Conservation (phyloP, 2,797 vertebrate species). For the Channa striata region DNA sequence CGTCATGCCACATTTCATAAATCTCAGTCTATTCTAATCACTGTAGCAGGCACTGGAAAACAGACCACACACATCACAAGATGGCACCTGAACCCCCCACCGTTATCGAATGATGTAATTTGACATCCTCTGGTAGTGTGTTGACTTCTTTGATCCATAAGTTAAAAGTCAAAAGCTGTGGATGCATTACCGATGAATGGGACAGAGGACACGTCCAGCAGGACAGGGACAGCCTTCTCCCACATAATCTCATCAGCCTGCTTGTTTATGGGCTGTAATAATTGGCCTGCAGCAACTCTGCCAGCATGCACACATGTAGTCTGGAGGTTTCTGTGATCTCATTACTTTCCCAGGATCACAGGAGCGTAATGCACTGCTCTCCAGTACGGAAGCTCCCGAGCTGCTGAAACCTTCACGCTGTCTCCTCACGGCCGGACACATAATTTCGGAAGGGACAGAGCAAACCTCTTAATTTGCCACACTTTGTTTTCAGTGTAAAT, state of each 20-base stretch:
- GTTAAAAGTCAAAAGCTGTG: not conserved
- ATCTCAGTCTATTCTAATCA: too few relatives aligned
- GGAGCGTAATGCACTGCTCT: slow-evolving; percentile 5
- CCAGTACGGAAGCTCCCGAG: too few relatives aligned
- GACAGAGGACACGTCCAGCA: slow-evolving; percentile 25
- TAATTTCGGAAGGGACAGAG: too few relatives aligned
- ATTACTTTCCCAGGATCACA: slow-evolving; percentile 35
- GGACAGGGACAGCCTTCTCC: slow-evolving; percentile 7
- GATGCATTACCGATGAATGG: not conserved
- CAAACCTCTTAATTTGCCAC: too few relatives aligned
- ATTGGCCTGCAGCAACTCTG: slow-evolving; percentile 31
- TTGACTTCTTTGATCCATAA: not conserved
- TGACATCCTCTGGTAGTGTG: too few relatives aligned
- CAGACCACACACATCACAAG: too few relatives aligned
- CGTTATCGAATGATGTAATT: too few relatives aligned
- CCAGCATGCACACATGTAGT: slow-evolving; percentile 1
- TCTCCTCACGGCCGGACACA: too few relatives aligned
- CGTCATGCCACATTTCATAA: too few relatives aligned
- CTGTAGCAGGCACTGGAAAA: too few relatives aligned
- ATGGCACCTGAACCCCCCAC: too few relatives aligned
- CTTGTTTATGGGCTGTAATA: slow-evolving; percentile 22
- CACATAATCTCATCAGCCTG: slow-evolving; percentile 49
- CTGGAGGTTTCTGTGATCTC: slow-evolving; percentile 38
- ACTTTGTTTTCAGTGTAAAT: too few relatives aligned
- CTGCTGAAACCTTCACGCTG: not conserved